Conservation (phyloP, 2,797 vertebrate species). For the Cirrhinus molitorella region DNA sequence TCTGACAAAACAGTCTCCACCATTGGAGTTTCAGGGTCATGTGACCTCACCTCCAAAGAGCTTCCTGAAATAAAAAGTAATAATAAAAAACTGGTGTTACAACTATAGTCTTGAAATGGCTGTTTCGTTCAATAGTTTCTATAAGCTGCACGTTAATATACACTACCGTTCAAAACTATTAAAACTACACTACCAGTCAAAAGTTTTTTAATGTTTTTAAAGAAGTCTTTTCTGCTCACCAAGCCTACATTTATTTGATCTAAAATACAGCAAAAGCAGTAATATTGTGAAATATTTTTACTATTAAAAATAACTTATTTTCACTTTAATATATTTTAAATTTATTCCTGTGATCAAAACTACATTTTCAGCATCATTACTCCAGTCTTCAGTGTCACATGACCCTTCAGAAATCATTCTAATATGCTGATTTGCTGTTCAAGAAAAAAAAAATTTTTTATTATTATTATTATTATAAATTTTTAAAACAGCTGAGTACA, state of each 20-base stretch:
- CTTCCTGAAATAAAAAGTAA: slow-evolving; percentile 76
- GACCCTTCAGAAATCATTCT: background rate
- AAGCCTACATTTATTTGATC: too few species aligned
- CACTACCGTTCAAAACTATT: background rate
- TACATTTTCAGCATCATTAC: background rate
- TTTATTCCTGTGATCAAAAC: too few species aligned
- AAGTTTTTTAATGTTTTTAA: background rate
- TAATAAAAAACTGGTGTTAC: too few species aligned
- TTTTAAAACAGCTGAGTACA: too few species aligned
- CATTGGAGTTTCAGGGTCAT: slow-evolving; percentile 65
- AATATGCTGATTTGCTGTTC: background rate
- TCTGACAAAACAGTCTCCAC: slow-evolving; percentile 77
- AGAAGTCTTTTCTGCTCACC: too few species aligned
- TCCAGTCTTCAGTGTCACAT: background rate
- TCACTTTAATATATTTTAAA: background rate
- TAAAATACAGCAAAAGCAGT: background rate
- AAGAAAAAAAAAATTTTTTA: too few species aligned
- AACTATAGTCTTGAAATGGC: background rate
- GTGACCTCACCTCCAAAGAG: slow-evolving; percentile 68
- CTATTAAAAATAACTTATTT: background rate
- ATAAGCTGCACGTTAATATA: background rate
- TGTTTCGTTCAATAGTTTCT: too few species aligned
- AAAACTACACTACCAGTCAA: background rate
- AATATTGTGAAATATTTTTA: background rate
- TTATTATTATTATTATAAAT: too few species aligned